Percentiles rank a stretch among this genome's conserved stretches.
These are phyloP conservation scores for Amblyornis subalaris DNA, from an alignment of 2,113 vertebrate species.

Conservation along the genomic window DNA sequence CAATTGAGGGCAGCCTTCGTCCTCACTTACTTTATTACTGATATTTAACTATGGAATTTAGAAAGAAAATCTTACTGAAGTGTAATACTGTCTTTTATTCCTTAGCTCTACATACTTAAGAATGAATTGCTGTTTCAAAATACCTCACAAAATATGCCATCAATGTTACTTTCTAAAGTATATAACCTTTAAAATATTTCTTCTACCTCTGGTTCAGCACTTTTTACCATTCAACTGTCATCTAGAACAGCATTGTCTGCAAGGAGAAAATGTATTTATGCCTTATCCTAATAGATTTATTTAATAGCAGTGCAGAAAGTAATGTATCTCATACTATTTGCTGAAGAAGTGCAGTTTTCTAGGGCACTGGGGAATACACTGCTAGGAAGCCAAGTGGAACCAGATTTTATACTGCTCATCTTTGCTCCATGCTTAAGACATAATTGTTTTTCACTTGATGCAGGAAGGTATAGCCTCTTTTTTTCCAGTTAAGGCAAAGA, in stretches of 20 bases:
- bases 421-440: neutral
- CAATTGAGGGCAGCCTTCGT: neutral
- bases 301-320: neutral
- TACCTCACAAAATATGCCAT: neutral
- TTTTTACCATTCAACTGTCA: neutral
- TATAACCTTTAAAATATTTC: neutral
- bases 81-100: neutral
- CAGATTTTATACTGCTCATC: neutral
- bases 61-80: neutral
- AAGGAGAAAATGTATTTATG: neutral
- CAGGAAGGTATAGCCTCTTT: neutral
- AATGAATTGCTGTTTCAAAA: neutral
- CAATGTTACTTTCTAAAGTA: neutral
- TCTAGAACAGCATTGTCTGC: neutral
- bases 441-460: neutral
- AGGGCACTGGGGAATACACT: neutral
- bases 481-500: neutral
- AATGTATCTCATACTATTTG: neutral
- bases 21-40: neutral
- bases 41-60: neutral
- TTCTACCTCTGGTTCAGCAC: neutral
- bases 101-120: neutral
- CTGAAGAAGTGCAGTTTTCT: neutral
- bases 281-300: neutral
- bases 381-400: conserved; percentile 4